A percentile compares a stretch with the other conserved stretches of the same genome.
phyloP scores from a whole-genome alignment of 2,797 vertebrate genomes.

The Ateles fusciceps region DNA sequence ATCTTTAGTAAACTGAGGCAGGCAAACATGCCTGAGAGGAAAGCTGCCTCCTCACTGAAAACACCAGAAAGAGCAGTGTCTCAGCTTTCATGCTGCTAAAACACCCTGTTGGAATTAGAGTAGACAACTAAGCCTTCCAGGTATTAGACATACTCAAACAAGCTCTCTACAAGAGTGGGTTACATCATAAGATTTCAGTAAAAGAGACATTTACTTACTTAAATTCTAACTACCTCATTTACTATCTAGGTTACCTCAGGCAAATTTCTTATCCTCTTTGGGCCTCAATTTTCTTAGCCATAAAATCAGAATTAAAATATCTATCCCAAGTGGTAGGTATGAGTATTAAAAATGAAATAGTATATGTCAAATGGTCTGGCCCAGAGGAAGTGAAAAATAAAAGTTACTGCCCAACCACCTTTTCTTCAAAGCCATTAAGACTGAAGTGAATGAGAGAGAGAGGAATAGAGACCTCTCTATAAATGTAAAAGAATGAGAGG shows the following conservation, averaged over 20 bases:
- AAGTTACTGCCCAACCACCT: background rate
- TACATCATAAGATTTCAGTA: background rate
- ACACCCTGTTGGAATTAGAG: background rate
- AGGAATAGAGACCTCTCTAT: background rate
- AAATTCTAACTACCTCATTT: slow-evolving; percentile 22
- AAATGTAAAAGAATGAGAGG: background rate
- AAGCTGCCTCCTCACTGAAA: background rate
- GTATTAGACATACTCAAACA: background rate
- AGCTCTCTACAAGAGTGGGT: background rate
- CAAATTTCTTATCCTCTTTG: slow-evolving; percentile 1
- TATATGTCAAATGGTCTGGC: background rate
- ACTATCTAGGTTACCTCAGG: background rate
- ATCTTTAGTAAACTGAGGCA: background rate
- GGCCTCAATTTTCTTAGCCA: background rate
- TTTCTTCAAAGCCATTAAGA: background rate
- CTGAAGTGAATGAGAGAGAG: background rate
- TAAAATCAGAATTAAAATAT: slow-evolving; percentile 14
- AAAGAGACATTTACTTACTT: background rate
- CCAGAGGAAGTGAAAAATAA: background rate
- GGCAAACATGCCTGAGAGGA: background rate
- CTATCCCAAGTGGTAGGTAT: background rate
- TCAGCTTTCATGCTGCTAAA: background rate
- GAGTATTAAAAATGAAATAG: slow-evolving; percentile 15
- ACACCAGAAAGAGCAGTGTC: background rate
- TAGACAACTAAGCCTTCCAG: background rate